phyloP scores from a whole-genome alignment of 2,888 invertebrate species.

The Philereme vetulata region DNA sequence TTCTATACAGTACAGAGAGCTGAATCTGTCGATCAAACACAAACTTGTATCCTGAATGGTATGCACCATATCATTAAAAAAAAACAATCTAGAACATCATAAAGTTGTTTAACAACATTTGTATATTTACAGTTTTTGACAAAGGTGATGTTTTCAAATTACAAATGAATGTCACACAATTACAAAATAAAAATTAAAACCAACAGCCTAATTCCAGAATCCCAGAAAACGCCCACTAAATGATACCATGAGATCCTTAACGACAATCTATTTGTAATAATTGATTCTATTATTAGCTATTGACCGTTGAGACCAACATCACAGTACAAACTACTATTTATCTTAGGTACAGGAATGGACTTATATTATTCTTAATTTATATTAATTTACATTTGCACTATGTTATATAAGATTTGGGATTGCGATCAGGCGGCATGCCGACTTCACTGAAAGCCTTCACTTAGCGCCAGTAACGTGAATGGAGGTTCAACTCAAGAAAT shows the following conservation, averaged over 20 bases:
- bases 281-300: slow-evolving; percentile 79
- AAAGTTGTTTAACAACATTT: slow-evolving; percentile 60
- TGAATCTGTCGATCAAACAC: slow-evolving; percentile 43
- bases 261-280: slow-evolving; percentile 78
- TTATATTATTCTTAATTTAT: slow-evolving; percentile 64
- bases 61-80: slow-evolving; percentile 38
- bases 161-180: slow-evolving; percentile 46
- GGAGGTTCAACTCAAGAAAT: slow-evolving; percentile 28
- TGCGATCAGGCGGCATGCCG: slow-evolving; percentile 63
- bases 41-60: slow-evolving; percentile 19
- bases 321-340: slow-evolving; percentile 80
- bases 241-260: slow-evolving; percentile 82
- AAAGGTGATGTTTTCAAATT: slow-evolving; percentile 34
- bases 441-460: slow-evolving; percentile 42
- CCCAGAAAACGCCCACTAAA: slow-evolving; percentile 70
- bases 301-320: slow-evolving; percentile 82
- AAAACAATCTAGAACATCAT: slow-evolving; percentile 46
- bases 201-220: slow-evolving; percentile 75
- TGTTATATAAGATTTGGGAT: slow-evolving; percentile 59
- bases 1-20: slow-evolving; percentile 69
- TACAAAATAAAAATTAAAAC: slow-evolving; percentile 59
- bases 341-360: slow-evolving; percentile 84
- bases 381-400: slow-evolving; percentile 77
- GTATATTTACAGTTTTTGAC: slow-evolving; percentile 37
- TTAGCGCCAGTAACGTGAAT: slow-evolving; percentile 27